Base-by-base conservation (phyloP, 2,113 vertebrate species). In the Platichthys stellatus region DNA sequence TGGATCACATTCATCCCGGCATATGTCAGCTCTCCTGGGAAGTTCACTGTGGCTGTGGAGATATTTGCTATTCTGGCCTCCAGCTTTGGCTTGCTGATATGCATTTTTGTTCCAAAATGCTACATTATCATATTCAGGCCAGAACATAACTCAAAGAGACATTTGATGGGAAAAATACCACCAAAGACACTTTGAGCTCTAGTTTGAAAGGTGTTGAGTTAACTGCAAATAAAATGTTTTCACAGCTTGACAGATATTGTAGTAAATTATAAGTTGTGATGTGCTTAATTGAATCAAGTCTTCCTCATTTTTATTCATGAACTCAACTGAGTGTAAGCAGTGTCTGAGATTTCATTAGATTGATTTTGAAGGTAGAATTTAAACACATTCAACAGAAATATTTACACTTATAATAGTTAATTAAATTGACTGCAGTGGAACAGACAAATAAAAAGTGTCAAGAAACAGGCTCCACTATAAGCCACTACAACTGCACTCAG, bases 11-110 rank as follows among this genome's bases (percentile, higher is more conserved):
- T 90, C 15, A 90, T 92, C 40, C 90, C 91, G 13, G 91, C 88
- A 0, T 92, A 91, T 72, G 84, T 92, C 64, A 91, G 91, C 70
- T 90, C 88, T 21, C 91, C 91, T 51, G 90, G 91, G 9, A 92
- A 92, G 75, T 89, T 88, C 45, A 90, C 88, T 23, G 91, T 91
- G 1, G 90, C 91, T 60, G 91, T 92, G 20, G 91, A 92, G 63
- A 92, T 91, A 74, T 92, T 92, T 87, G 90, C 89, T 1, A 90
- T 90, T 20, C 47, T 91, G 47, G 85, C 90, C 1, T 92, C 90
- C 2, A 90, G 83, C 74, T 93, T 89, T 74, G 86, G 85, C 35
- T 78, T 93, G 61, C 49, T 93, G 12, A 17, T 74, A 9, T 92
- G 84, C 11, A 91, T 91, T 58, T 92, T 93, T 80, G 40, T 86